Percentiles rank a stretch among this genome's conserved stretches.
Conservation (phyloP, 2,113 vertebrate genomes). For the Cheirogaleus medius region DNA sequence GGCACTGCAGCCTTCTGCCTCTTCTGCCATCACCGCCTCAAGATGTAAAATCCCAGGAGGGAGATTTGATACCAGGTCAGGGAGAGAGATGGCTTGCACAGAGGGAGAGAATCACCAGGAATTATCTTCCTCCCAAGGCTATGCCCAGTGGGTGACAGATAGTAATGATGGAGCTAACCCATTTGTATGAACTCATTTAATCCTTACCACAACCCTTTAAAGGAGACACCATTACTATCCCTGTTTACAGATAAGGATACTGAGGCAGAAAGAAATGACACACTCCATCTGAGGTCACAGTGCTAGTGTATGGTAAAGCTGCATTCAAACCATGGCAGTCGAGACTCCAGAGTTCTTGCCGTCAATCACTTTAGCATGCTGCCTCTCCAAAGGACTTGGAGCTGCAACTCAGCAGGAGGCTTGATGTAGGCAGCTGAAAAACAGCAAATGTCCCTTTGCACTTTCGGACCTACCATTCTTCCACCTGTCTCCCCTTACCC, state of each 20-base stretch:
- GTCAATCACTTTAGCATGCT: background rate
- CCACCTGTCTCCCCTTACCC: too few species aligned
- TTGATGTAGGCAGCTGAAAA: background rate
- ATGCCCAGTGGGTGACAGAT: background rate
- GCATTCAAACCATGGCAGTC: too few species aligned
- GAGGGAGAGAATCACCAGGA: background rate
- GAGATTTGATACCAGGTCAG: fast-evolving
- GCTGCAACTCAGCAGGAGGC: too few species aligned
- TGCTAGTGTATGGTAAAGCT: background rate
- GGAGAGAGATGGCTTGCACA: background rate
- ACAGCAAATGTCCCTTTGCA: background rate
- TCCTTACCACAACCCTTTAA: background rate
- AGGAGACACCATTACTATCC: background rate
- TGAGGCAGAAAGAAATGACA: background rate
- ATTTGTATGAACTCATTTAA: background rate
- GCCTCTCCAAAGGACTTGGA: background rate
- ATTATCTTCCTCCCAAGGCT: background rate
- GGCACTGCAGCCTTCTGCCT: background rate
- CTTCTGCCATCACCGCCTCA: background rate
- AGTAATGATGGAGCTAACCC: background rate
- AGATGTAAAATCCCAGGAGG: background rate
- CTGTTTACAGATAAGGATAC: too few species aligned
- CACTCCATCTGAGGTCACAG: background rate
- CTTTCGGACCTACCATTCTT: background rate
- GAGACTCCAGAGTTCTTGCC: background rate